phyloP scores from a whole-genome alignment of 2,888 invertebrate genomes.

The Hydroisotoma schaefferi region DNA sequence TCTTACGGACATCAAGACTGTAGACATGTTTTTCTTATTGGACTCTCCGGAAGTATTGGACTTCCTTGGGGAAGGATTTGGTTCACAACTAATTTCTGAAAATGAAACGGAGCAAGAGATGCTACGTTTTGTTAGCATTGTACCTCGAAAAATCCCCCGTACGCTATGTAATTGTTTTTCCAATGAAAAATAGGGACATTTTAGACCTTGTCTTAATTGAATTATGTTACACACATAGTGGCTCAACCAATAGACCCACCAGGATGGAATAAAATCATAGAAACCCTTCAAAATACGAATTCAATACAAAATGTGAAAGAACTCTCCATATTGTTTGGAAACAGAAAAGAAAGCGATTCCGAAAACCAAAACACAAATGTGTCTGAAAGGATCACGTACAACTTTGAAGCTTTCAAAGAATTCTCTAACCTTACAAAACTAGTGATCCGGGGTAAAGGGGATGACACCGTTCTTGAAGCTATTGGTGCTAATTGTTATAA shows the following conservation, averaged over 20 bases:
- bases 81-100: slow-evolving; percentile 18
- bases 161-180: slow-evolving; percentile 4
- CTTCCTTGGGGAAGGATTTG: slow-evolving; percentile 39
- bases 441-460: slow-evolving; percentile 32
- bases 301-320: slow-evolving; percentile 19
- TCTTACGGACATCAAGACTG: slow-evolving; percentile 30
- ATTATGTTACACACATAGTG: neutral
- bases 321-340: slow-evolving; percentile 31
- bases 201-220: neutral
- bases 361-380: too few species aligned
- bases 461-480: slow-evolving; percentile 31
- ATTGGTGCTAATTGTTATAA: slow-evolving; percentile 33
- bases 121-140: slow-evolving; percentile 23
- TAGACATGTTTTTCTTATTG: slow-evolving; percentile 27
- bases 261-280: slow-evolving; percentile 34
- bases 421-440: slow-evolving; percentile 27
- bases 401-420: slow-evolving; percentile 15
- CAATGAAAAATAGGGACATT: neutral
- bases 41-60: slow-evolving; percentile 32
- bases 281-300: slow-evolving; percentile 20
- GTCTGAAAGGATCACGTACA: slow-evolving; percentile 8
- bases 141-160: slow-evolving; percentile 33
- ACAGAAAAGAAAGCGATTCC: neutral
- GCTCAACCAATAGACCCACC: slow-evolving; percentile 30
- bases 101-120: slow-evolving; percentile 16